Conservation (phyloP, 2,113 vertebrate species). For the Oceanodroma tethys region DNA sequence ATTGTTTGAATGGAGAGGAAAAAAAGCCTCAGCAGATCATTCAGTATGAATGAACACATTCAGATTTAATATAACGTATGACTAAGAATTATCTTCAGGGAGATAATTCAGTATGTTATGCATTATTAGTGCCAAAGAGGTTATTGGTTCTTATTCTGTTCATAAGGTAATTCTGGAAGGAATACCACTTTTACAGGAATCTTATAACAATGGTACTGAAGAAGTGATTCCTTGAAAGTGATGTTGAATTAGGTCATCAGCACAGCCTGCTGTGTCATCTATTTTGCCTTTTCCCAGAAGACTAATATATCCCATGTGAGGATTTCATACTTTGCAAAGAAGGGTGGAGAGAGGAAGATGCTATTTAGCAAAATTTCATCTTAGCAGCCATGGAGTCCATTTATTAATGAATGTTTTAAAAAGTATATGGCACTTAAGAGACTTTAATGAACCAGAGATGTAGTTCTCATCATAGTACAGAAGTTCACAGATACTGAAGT, state of each 20-base stretch:
- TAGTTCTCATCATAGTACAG: background rate
- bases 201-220: background rate
- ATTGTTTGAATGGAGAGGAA: background rate
- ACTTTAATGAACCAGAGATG: background rate
- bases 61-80: background rate
- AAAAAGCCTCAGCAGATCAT: background rate
- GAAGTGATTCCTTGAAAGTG: background rate
- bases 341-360: background rate
- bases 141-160: background rate
- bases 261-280: background rate
- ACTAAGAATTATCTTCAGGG: background rate
- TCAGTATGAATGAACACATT: background rate
- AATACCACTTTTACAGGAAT: background rate
- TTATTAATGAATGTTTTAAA: background rate
- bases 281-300: background rate
- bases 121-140: background rate
- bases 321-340: background rate
- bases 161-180: background rate
- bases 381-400: background rate
- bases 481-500: background rate
- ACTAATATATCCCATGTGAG: background rate
- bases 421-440: background rate
- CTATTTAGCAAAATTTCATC: background rate
- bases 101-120: background rate
- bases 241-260: constrained; percentile 1